These are phyloP conservation scores for Andrena marginata DNA, from an alignment of 2,888 invertebrate species.

Conservation along the genomic window DNA sequence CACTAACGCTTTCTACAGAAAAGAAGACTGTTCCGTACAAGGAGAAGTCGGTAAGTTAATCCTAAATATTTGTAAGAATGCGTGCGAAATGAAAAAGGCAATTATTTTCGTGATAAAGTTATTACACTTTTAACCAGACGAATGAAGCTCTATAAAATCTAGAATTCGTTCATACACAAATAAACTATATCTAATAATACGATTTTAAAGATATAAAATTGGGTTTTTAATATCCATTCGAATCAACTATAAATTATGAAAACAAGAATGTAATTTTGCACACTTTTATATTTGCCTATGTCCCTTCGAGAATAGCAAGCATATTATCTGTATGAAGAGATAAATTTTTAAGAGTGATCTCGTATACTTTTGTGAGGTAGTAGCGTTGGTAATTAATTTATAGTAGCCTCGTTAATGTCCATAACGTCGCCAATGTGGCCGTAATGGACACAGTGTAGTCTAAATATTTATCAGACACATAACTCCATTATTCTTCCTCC, in stretches of 20 bases:
- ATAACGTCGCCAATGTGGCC: conserved; percentile 76
- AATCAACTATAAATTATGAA: too few relatives aligned
- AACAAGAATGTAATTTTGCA: too few relatives aligned
- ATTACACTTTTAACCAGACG: neutral
- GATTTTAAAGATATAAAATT: neutral
- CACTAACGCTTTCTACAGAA: conserved; percentile 40
- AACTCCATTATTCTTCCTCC: conserved; percentile 37
- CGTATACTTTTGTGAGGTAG: conserved; percentile 23
- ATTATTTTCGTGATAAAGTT: neutral
- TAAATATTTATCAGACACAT: conserved; percentile 77
- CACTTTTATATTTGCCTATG: too few relatives aligned
- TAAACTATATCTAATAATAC: neutral
- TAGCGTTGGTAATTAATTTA: conserved; percentile 70
- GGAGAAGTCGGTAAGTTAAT: conserved; percentile 53
- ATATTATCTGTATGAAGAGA: neutral
- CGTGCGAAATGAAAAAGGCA: neutral
- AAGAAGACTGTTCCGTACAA: conserved; percentile 44
- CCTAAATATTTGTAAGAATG: conserved; percentile 4
- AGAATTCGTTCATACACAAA: neutral
- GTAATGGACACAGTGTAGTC: conserved; percentile 73
- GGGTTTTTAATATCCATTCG: neutral
- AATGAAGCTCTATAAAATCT: neutral
- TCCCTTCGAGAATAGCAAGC: neutral
- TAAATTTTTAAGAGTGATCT: neutral
- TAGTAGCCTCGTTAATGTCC: conserved; percentile 69